Percentiles rank a stretch among this genome's conserved stretches.
phyloP scores from a whole-genome alignment of 2,113 vertebrate genomes.

The Erinaceus europaeus region DNA sequence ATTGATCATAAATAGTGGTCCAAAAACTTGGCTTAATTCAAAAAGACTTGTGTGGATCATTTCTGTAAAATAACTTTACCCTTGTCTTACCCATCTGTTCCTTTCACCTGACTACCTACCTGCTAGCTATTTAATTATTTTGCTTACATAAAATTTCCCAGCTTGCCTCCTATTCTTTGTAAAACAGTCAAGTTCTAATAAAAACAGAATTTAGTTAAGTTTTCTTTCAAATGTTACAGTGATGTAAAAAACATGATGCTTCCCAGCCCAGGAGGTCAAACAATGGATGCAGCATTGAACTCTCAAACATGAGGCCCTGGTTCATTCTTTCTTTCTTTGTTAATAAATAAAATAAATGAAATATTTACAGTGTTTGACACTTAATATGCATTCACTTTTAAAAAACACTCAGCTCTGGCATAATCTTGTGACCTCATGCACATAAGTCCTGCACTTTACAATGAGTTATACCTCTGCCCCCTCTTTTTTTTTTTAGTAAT shows the following conservation, averaged over 20 bases:
- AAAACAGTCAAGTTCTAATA: constrained; percentile 35
- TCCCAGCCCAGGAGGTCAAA: too few relatives aligned
- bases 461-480: too few relatives aligned
- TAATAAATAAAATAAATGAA: too few relatives aligned
- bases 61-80: background rate
- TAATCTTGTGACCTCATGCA: too few relatives aligned
- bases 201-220: background rate
- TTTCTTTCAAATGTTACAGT: constrained; percentile 33
- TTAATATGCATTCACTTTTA: too few relatives aligned
- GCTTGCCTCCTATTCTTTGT: constrained; percentile 11
- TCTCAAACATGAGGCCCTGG: too few relatives aligned
- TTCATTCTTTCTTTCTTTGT: too few relatives aligned
- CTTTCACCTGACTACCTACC: background rate
- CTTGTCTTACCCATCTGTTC: background rate
- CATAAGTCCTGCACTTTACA: too few relatives aligned
- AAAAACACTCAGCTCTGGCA: too few relatives aligned
- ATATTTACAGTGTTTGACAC: too few relatives aligned
- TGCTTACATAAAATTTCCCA: constrained; percentile 1
- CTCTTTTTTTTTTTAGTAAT: too few relatives aligned
- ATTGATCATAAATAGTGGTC: background rate
- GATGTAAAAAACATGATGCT: constrained; percentile 14
- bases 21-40: constrained; percentile 4
- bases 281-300: too few relatives aligned
- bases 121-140: background rate
- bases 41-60: background rate